Evolutionary conservation across 2,797 vertebrate species (phyloP).

Genomic region (Peromyscus eremicus): DNA sequence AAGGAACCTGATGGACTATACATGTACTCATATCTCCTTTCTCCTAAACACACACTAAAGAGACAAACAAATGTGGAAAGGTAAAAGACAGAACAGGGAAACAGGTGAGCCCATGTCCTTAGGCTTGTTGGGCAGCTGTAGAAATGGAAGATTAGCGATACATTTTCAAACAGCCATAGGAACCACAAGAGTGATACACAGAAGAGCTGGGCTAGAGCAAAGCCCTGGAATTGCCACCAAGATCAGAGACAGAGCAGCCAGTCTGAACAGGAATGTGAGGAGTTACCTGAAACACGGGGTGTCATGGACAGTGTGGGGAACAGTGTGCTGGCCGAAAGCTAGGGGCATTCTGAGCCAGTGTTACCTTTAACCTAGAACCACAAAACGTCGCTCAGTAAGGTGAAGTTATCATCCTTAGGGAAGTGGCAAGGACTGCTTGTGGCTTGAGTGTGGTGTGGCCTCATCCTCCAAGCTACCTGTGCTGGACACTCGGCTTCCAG

Average conservation of each 20-base stretch:
- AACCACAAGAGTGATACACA: neutral
- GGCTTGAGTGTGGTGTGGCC: neutral
- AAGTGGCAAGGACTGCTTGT: neutral
- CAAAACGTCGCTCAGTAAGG: neutral
- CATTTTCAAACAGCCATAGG: neutral
- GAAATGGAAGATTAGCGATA: conserved; percentile 1
- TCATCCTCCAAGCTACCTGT: neutral
- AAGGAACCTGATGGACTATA: neutral
- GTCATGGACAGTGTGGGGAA: neutral
- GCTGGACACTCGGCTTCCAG: neutral
- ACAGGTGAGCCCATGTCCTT: neutral
- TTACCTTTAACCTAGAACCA: neutral
- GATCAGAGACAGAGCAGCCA: neutral
- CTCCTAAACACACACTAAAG: conserved; percentile 40
- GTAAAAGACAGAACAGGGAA: neutral
- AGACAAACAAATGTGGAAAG: conserved; percentile 23
- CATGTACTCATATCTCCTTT: neutral
- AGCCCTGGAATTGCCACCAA: neutral
- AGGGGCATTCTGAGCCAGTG: neutral
- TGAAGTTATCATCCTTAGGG: neutral
- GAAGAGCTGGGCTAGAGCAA: neutral
- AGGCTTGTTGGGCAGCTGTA: neutral
- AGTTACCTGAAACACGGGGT: neutral
- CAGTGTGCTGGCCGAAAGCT: neutral
- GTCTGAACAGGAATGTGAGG: neutral